Conservation (phyloP, 2,113 vertebrate species). For the Hoplias malabaricus region DNA sequence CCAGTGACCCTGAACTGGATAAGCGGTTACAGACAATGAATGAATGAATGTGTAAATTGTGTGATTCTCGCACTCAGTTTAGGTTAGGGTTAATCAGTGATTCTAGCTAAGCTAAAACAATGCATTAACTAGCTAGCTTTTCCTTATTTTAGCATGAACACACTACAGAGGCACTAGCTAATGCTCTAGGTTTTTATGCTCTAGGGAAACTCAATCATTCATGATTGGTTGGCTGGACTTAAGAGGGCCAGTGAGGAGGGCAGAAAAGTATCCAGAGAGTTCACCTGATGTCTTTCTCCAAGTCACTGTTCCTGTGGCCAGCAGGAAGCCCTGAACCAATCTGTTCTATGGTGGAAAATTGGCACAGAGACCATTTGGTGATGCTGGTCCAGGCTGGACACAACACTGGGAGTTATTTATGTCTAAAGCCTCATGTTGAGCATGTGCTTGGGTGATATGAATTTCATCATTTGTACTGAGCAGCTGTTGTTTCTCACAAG, state of each 20-base stretch:
- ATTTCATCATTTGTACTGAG: conserved; percentile 1
- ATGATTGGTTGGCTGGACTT: conserved; percentile 18
- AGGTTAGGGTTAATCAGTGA: too few relatives aligned
- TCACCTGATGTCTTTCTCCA: conserved; percentile 13
- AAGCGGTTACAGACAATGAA: too few relatives aligned
- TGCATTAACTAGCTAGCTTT: too few relatives aligned
- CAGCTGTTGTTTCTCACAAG: conserved; percentile 10
- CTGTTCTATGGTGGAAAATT: conserved; percentile 37
- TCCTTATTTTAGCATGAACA: too few relatives aligned
- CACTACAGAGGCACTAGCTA: too few relatives aligned
- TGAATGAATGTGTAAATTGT: too few relatives aligned
- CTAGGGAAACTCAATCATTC: too few relatives aligned
- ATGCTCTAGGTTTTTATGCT: too few relatives aligned
- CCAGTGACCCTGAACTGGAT: too few relatives aligned
- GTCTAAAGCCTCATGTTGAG: not conserved
- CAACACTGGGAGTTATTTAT: conserved; percentile 34
- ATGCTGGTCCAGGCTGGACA: conserved; percentile 15
- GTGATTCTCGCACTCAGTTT: too few relatives aligned
- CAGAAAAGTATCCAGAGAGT: conserved; percentile 20
- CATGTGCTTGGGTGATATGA: not conserved
- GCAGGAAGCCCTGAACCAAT: conserved; percentile 41
- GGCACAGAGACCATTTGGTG: conserved; percentile 19
- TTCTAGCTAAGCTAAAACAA: too few relatives aligned
- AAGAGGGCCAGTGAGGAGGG: conserved; percentile 5
- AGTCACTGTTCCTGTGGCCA: conserved; percentile 10